Percentiles rank a stretch among this genome's conserved stretches.
These are phyloP conservation scores for fruit fly (Drosophila melanogaster) DNA, from an alignment of 1,140 invertebrate species.

Conservation along the genomic window DNA sequence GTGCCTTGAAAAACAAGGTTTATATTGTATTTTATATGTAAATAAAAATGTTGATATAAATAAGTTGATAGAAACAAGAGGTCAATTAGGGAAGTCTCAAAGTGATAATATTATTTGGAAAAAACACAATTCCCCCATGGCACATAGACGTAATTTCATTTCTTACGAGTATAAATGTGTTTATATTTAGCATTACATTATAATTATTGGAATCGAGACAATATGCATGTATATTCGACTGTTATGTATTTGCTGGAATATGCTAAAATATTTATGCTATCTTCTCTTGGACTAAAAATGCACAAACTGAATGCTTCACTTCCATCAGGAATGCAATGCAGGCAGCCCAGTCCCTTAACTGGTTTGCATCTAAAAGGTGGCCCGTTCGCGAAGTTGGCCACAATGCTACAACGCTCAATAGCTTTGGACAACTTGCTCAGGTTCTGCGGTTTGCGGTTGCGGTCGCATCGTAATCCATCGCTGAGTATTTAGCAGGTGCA, in stretches of 20 bases:
- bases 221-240: conserved; percentile 62
- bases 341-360: not conserved
- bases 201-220: conserved; percentile 67
- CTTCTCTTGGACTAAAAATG: conserved; percentile 76
- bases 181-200: conserved; percentile 63
- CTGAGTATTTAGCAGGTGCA: conserved; percentile 76
- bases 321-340: conserved; percentile 4
- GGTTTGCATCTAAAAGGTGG: conserved; percentile 42
- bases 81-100: too few species aligned
- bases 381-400: conserved; percentile 49
- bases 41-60: too few species aligned
- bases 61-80: too few species aligned
- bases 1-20: too few species aligned
- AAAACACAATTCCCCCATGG: too few species aligned
- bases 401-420: conserved; percentile 43
- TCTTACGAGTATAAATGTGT: conserved; percentile 75
- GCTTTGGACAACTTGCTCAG: conserved; percentile 62
- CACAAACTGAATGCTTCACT: conserved; percentile 69
- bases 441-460: conserved; percentile 43
- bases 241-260: conserved; percentile 66
- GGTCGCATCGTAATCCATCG: conserved; percentile 28
- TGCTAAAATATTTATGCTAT: conserved; percentile 79
- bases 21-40: too few species aligned
- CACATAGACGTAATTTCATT: conserved; percentile 24
- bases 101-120: too few species aligned